Percentiles rank a stretch among this genome's conserved stretches.
Evolutionary conservation across 2,888 invertebrate genomes (phyloP).

Genomic region (Catocala sponsa): DNA sequence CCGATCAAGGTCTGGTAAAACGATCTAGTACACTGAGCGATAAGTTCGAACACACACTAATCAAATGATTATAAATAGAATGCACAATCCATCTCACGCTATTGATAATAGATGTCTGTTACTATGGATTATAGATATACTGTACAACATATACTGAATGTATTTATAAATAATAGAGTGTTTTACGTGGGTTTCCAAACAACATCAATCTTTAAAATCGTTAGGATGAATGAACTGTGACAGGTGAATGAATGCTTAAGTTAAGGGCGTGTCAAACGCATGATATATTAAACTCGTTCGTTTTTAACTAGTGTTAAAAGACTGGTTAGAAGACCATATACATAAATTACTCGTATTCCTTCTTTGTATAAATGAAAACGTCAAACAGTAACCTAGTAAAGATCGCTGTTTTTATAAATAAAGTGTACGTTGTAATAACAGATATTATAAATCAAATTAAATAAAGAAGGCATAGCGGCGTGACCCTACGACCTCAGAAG

Average conservation of each 20-base stretch:
- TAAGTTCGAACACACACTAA: slow-evolving; percentile 34
- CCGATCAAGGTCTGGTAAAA: slow-evolving; percentile 29
- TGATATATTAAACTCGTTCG: slow-evolving; percentile 43
- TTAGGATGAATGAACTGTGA: slow-evolving; percentile 56
- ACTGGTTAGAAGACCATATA: slow-evolving; percentile 33
- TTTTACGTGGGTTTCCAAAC: slow-evolving; percentile 24
- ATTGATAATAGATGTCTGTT: slow-evolving; percentile 29
- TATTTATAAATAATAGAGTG: slow-evolving; percentile 13
- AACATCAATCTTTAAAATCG: slow-evolving; percentile 47
- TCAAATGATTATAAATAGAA: slow-evolving; percentile 33
- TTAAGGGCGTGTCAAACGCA: slow-evolving; percentile 50
- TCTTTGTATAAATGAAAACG: slow-evolving; percentile 6
- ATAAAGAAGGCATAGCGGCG: slow-evolving; percentile 32
- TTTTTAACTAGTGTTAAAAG: slow-evolving; percentile 33
- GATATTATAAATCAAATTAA: slow-evolving; percentile 7
- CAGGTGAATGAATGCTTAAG: slow-evolving; percentile 54
- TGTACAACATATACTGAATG: slow-evolving; percentile 12
- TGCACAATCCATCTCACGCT: slow-evolving; percentile 18
- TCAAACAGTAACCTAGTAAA: not conserved
- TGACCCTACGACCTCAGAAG: slow-evolving; percentile 34
- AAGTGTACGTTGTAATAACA: no score
- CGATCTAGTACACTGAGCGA: slow-evolving; percentile 25
- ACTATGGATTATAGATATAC: slow-evolving; percentile 20
- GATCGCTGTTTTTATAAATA: not conserved
- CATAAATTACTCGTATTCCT: slow-evolving; percentile 3